A percentile compares a stretch with the other conserved stretches of the same genome.
Evolutionary conservation across 2,888 invertebrate species (phyloP).

Genomic region (Arenicola marina): DNA sequence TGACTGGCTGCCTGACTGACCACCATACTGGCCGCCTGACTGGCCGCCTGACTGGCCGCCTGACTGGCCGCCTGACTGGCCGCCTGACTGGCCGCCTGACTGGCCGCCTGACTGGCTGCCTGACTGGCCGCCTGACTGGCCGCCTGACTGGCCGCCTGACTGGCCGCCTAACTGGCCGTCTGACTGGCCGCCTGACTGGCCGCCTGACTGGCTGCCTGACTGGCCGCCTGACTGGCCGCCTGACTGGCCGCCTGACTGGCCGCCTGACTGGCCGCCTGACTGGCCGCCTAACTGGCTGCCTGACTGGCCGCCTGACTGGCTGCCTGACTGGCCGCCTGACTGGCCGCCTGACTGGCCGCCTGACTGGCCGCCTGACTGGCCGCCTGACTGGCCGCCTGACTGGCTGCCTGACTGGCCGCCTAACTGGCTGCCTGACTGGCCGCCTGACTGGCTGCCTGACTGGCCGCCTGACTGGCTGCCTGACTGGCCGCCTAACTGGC

Average conservation of each 20-base stretch:
- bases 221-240: neutral
- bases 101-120: neutral
- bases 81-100: neutral
- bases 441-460: no score
- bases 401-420: no score
- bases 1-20: no score
- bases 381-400: neutral
- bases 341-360: neutral
- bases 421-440: no score
- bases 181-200: neutral
- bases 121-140: no score
- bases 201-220: no score
- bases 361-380: neutral
- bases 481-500: neutral
- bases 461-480: no score
- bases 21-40: no score
- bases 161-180: neutral
- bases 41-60: neutral
- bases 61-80: neutral
- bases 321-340: slow-evolving; percentile 1
- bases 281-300: no score
- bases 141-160: neutral
- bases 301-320: no score
- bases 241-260: no score
- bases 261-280: no score